phyloP scores from a whole-genome alignment of 2,797 vertebrate genomes.

The Meriones psammophilus region DNA sequence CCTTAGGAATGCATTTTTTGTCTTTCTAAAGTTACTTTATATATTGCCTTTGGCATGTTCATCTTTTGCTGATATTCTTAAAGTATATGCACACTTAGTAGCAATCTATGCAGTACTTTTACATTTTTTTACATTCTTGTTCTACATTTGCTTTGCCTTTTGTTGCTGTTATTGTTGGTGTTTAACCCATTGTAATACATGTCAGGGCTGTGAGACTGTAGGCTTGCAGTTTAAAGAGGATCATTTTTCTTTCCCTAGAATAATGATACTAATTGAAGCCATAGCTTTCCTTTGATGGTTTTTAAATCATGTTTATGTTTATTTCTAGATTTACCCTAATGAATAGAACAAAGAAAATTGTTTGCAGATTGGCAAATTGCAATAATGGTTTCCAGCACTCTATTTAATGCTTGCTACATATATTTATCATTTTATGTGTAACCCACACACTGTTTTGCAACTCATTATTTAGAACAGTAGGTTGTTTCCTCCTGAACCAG shows the following conservation, averaged over 20 bases:
- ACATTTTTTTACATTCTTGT: not conserved
- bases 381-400: constrained; percentile 57
- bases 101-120: not conserved
- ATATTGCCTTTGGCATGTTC: not conserved
- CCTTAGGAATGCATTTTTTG: not conserved
- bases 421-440: constrained; percentile 68
- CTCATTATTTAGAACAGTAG: constrained; percentile 72
- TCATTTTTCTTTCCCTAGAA: constrained; percentile 26
- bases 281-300: constrained; percentile 52
- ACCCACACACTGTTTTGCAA: constrained; percentile 44
- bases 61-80: not conserved
- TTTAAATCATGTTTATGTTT: constrained; percentile 69
- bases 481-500: constrained; percentile 34
- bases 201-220: not conserved
- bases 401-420: not conserved
- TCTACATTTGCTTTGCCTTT: not conserved
- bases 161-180: not conserved
- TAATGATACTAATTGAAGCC: constrained; percentile 66
- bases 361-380: constrained; percentile 70
- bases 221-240: not conserved
- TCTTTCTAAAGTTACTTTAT: not conserved
- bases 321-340: constrained; percentile 69
- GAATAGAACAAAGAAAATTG: constrained; percentile 66
- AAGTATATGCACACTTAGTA: not conserved
- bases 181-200: not conserved